Percentiles rank a stretch among this genome's conserved stretches.
Conservation (phyloP, 2,797 vertebrate genomes). For the Hylomyscus alleni region DNA sequence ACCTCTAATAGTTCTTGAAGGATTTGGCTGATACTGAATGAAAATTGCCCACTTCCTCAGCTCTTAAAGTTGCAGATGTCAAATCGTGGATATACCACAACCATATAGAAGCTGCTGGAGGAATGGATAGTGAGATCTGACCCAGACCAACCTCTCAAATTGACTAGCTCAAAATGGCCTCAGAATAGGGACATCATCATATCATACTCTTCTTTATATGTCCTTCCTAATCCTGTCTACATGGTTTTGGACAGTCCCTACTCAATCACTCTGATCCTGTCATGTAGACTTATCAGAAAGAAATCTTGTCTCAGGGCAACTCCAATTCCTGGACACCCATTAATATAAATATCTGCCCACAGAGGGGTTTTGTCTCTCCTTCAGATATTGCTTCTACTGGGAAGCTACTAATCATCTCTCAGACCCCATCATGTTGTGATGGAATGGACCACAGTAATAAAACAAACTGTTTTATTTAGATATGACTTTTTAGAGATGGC, state of each 20-base stretch:
- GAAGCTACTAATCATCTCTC: neutral
- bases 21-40: neutral
- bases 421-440: neutral
- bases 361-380: neutral
- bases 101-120: neutral
- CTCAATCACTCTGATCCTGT: neutral
- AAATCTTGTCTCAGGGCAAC: neutral
- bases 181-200: neutral
- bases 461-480: neutral
- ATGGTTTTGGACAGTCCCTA: neutral
- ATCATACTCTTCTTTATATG: neutral
- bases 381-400: neutral
- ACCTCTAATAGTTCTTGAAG: neutral
- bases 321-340: neutral
- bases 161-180: neutral
- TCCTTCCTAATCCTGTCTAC: neutral
- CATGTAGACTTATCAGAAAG: neutral
- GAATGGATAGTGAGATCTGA: neutral
- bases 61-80: neutral
- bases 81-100: neutral
- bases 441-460: neutral
- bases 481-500: neutral
- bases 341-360: neutral
- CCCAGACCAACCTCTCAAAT: neutral
- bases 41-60: neutral